Conservation (phyloP, 2,888 invertebrate genomes). For the Graphium colonna region DNA sequence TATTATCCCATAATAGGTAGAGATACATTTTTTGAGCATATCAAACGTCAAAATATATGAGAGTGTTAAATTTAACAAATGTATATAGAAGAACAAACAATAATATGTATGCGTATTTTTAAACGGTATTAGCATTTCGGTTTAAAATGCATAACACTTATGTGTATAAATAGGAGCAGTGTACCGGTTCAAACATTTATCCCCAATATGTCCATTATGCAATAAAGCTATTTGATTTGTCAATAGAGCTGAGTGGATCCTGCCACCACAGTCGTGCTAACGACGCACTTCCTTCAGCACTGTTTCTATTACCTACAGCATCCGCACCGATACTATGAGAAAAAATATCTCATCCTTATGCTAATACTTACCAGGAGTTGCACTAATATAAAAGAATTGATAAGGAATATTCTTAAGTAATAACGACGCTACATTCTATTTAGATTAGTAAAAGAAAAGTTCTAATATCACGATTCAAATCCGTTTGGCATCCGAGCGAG, state of each 20-base stretch:
- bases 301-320: constrained; percentile 25
- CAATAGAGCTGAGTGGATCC: constrained; percentile 71
- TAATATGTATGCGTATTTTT: too few species aligned
- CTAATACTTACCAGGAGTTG: background rate
- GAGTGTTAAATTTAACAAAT: too few species aligned
- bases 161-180: background rate
- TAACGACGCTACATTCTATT: constrained; percentile 13
- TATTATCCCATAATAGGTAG: background rate
- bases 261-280: constrained; percentile 53
- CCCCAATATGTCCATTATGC: constrained; percentile 54
- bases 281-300: constrained; percentile 54
- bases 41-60: background rate
- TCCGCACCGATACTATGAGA: constrained; percentile 14
- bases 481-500: constrained; percentile 32
- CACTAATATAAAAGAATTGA: background rate
- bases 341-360: background rate
- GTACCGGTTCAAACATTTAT: constrained; percentile 7
- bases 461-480: constrained; percentile 28
- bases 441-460: constrained; percentile 27
- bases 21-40: too few species aligned
- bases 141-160: too few species aligned
- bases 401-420: background rate
- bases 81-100: too few species aligned
- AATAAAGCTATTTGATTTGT: constrained; percentile 75
- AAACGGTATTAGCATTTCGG: too few species aligned